Conservation (phyloP, 2,888 invertebrate genomes). For the Trissolcus brochymenae region DNA sequence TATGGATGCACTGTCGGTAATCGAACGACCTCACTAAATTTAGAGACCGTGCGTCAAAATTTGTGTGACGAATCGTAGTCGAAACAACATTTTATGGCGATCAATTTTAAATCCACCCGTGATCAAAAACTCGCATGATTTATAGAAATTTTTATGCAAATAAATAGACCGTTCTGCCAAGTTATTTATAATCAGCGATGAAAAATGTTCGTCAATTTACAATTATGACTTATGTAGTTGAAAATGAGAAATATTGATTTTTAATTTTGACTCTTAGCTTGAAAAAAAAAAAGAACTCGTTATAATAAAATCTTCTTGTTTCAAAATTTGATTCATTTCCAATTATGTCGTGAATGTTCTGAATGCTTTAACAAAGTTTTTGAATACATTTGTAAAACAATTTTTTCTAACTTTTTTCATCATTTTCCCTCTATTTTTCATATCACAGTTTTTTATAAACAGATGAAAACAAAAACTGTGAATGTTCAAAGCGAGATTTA, state of each 20-base stretch:
- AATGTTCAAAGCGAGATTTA: too few species aligned
- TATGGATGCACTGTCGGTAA: constrained; percentile 15
- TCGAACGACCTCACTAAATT: constrained; percentile 31
- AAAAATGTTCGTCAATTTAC: neutral
- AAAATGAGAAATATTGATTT: neutral
- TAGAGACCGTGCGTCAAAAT: constrained; percentile 28
- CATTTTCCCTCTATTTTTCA: too few species aligned
- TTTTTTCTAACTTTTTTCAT: too few species aligned
- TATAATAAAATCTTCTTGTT: too few species aligned
- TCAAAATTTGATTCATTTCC: too few species aligned
- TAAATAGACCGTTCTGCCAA: neutral
- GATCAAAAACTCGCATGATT: neutral
- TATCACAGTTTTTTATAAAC: too few species aligned
- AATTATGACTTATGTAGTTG: neutral
- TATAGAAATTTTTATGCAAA: neutral
- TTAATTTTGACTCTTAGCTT: neutral
- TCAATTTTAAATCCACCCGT: neutral
- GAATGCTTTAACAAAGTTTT: too few species aligned
- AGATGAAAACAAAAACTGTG: too few species aligned
- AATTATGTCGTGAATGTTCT: too few species aligned
- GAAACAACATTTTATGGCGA: neutral
- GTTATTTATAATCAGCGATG: neutral
- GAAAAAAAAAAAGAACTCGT: too few species aligned
- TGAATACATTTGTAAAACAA: too few species aligned
- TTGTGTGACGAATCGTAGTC: constrained; percentile 10